Evolutionary conservation across 2,888 invertebrate genomes (phyloP).

Genomic region (Lagria hirta): DNA sequence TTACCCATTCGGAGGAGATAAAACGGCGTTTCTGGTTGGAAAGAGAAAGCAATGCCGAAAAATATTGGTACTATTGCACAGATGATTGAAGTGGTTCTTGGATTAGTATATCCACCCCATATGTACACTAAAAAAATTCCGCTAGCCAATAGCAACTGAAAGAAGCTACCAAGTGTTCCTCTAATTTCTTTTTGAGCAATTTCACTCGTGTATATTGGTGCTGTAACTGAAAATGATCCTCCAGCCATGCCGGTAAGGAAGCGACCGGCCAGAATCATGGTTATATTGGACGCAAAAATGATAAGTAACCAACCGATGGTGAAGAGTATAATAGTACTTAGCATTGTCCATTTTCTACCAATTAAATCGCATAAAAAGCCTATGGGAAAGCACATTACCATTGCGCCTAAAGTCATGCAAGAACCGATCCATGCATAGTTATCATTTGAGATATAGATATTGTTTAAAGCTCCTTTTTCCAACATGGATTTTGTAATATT

Average conservation of each 20-base stretch:
- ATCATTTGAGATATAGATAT: conserved; percentile 55
- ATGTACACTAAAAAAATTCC: conserved; percentile 80
- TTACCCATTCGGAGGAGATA: conserved; percentile 67
- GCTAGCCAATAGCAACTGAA: conserved; percentile 81
- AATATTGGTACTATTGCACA: conserved; percentile 68
- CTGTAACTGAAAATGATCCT: conserved; percentile 21
- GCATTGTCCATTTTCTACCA: conserved; percentile 18
- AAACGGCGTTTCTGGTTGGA: conserved; percentile 87
- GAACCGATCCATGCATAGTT: conserved; percentile 63
- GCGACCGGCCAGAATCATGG: conserved; percentile 19
- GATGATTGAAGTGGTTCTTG: conserved; percentile 63
- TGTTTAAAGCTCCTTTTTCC: conserved; percentile 55
- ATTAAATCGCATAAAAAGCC: conserved; percentile 22
- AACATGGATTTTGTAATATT: conserved; percentile 59
- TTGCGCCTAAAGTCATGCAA: conserved; percentile 19
- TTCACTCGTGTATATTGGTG: conserved; percentile 59
- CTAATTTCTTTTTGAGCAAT: conserved; percentile 81
- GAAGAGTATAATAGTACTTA: conserved; percentile 18
- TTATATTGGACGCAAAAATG: conserved; percentile 14
- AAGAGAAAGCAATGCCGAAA: conserved; percentile 70
- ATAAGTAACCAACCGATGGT: conserved; percentile 20
- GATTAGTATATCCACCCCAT: conserved; percentile 63
- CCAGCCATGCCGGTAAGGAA: conserved; percentile 19
- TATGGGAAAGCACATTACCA: conserved; percentile 22
- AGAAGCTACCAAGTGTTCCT: conserved; percentile 82